Evolutionary conservation across 2,797 vertebrate species (phyloP).

Genomic region (Poeciliopsis turneri): DNA sequence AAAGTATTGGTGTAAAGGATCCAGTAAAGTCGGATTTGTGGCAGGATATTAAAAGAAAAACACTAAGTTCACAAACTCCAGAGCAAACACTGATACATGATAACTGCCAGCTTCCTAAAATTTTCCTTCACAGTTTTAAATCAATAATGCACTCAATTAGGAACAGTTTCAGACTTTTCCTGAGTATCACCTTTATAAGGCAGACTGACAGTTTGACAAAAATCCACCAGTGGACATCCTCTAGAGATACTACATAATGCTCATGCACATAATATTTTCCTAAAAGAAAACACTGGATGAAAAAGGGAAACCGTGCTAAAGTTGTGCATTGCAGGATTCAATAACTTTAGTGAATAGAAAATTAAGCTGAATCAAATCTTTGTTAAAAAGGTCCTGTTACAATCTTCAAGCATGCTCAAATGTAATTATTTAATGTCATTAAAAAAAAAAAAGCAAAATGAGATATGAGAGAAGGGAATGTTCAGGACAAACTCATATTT

Average conservation of each 20-base stretch:
- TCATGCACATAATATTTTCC: conserved; percentile 20
- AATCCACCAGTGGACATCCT: conserved; percentile 66
- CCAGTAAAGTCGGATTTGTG: conserved; percentile 52
- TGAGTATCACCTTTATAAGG: conserved; percentile 62
- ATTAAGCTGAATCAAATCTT: conserved; percentile 39
- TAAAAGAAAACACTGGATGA: conserved; percentile 42
- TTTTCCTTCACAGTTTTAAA: conserved; percentile 55
- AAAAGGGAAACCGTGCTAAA: conserved; percentile 37
- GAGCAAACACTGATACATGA: conserved; percentile 55
- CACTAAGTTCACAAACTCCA: conserved; percentile 62
- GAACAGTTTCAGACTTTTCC: conserved; percentile 65
- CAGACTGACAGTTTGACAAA: conserved; percentile 67
- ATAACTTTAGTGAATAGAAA: conserved; percentile 18
- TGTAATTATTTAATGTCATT: conserved; percentile 55
- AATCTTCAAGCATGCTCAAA: conserved; percentile 49
- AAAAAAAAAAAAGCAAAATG: conserved; percentile 58
- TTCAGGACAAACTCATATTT: conserved; percentile 78
- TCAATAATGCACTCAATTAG: conserved; percentile 71
- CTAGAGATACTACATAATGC: conserved; percentile 54
- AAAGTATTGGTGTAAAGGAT: conserved; percentile 32
- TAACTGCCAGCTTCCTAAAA: conserved; percentile 48
- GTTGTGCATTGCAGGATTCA: conserved; percentile 22
- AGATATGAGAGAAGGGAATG: conserved; percentile 73
- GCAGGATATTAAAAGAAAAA: conserved; percentile 49
- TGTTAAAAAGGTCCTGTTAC: conserved; percentile 31